Evolutionary conservation across 2,888 invertebrate genomes (phyloP).

Genomic region (Athripsodes cinereus): DNA sequence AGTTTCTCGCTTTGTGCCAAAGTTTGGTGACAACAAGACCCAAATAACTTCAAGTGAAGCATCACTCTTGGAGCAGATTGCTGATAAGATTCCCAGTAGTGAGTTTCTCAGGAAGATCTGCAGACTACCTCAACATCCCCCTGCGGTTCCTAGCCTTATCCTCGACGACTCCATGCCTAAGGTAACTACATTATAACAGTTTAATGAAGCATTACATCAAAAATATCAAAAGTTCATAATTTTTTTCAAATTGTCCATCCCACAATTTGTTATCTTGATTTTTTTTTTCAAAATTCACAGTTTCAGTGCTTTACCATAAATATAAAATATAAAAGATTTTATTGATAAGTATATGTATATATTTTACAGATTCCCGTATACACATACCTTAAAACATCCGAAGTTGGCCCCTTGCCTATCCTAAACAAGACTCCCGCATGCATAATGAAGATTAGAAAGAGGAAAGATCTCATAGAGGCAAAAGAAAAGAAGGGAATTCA

Average conservation of each 20-base stretch:
- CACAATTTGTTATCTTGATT: too few relatives aligned
- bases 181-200: too few relatives aligned
- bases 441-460: constrained; percentile 31
- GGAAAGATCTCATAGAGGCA: constrained; percentile 4
- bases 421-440: constrained; percentile 52
- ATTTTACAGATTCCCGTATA: constrained; percentile 60
- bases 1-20: constrained; percentile 49
- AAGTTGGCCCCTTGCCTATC: constrained; percentile 47
- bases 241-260: too few relatives aligned
- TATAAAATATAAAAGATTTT: too few relatives aligned
- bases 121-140: constrained; percentile 47
- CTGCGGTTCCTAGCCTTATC: constrained; percentile 42
- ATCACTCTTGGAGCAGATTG: constrained; percentile 42
- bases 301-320: too few relatives aligned
- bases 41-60: constrained; percentile 41
- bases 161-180: constrained; percentile 58
- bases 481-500: constrained; percentile 2
- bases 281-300: too few relatives aligned
- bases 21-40: constrained; percentile 41
- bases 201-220: too few relatives aligned
- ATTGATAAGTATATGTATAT: too few relatives aligned
- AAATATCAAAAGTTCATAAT: too few relatives aligned
- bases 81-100: constrained; percentile 49
- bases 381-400: constrained; percentile 57
- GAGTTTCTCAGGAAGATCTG: constrained; percentile 57